phyloP scores from a whole-genome alignment of 2,888 invertebrate species.

The Chloroclystis v-ata region DNA sequence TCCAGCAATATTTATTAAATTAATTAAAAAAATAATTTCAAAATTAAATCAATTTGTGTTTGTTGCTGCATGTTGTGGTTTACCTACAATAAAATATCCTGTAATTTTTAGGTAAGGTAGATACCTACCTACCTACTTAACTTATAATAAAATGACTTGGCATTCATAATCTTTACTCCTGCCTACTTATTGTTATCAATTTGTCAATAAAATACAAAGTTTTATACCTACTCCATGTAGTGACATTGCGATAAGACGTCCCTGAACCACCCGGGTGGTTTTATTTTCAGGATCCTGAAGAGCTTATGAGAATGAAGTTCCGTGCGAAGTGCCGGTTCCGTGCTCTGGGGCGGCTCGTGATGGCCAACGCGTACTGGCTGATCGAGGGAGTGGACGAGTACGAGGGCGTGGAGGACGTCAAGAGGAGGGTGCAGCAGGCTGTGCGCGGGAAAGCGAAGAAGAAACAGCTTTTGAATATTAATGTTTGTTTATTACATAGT shows the following conservation, averaged over 20 bases:
- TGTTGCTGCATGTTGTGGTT: no score
- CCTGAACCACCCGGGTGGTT: not conserved
- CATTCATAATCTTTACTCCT: no score
- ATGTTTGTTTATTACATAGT: slow-evolving; percentile 61
- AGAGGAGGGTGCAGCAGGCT: slow-evolving; percentile 76
- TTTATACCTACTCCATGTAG: no score
- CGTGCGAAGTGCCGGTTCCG: slow-evolving; percentile 75
- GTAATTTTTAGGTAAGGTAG: no score
- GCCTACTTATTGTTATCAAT: no score
- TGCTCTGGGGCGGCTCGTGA: slow-evolving; percentile 74
- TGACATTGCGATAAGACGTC: not conserved
- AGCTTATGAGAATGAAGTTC: slow-evolving; percentile 55
- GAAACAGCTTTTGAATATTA: slow-evolving; percentile 68
- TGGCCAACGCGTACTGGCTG: slow-evolving; percentile 78
- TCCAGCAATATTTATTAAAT: no score
- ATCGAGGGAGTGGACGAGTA: slow-evolving; percentile 70
- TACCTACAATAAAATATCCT: no score
- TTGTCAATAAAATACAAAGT: no score
- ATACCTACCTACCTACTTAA: no score
- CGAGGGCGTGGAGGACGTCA: slow-evolving; percentile 72
- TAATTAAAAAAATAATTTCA: no score
- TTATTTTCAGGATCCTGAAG: slow-evolving; percentile 55
- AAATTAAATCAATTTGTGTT: no score
- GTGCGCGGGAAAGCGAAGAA: slow-evolving; percentile 68
- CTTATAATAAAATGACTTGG: no score